Base-by-base conservation (phyloP, 2,888 invertebrate species). In the Diploptera punctata region DNA sequence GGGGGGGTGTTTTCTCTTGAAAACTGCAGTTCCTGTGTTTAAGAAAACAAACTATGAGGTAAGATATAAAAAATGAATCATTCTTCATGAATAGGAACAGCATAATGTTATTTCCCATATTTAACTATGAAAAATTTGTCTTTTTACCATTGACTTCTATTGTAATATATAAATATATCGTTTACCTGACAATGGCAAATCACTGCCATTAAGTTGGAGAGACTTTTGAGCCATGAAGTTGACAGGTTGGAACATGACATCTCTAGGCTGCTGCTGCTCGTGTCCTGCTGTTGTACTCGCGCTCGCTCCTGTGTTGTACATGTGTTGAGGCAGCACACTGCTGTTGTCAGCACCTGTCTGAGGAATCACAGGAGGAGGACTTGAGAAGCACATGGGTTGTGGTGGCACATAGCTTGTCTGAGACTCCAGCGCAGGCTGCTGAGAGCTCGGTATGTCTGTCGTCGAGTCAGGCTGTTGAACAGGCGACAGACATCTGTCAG, bases 101-200 rank as follows among this genome's bases (percentile, higher is more conserved):
- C n/a, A n/a, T n/a, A n/a, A n/a, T n/a, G n/a, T n/a, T n/a, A n/a
- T n/a, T n/a, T n/a, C n/a, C n/a, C n/a, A n/a, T n/a, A n/a, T n/a
- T n/a, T n/a, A n/a, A n/a, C n/a, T n/a, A n/a, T n/a, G n/a, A n/a
- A n/a, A n/a, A n/a, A n/a, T n/a, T n/a, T n/a, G n/a, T n/a, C n/a
- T n/a, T n/a, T n/a, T n/a, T n/a, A n/a, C n/a, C n/a, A n/a, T n/a
- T n/a, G n/a, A n/a, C n/a, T n/a, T n/a, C n/a, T n/a, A n/a, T n/a
- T n/a, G n/a, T n/a, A n/a, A n/a, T n/a, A n/a, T n/a, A 24, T 52
- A 24, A 21, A 21, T n/a, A 24, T 57, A 16, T 24, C 26, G 77
- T 5, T 80, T 75, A 88, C 88, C 88, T 76, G 87, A 84, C 80
- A 86, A 84, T 3, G 88, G 88, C 77, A 89, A 81, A 71, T 89